A percentile compares a stretch with the other conserved stretches of the same genome.
Conservation (phyloP, 1,140 invertebrate species). For the Drosophila leontia region DNA sequence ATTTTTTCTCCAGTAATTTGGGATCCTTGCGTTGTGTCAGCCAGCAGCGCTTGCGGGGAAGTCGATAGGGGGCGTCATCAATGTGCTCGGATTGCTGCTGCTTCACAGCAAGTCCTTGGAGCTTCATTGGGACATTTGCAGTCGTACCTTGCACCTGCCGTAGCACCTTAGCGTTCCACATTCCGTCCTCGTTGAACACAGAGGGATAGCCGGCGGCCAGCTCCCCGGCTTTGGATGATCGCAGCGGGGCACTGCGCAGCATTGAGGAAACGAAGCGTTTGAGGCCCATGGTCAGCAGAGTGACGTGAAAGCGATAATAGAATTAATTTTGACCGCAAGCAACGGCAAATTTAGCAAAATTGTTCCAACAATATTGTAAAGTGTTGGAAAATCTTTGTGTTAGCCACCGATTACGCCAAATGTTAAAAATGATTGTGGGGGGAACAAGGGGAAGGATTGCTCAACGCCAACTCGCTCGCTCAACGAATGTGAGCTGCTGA, state of each 20-base stretch:
- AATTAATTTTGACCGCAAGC: conserved; percentile 9
- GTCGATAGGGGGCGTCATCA: neutral
- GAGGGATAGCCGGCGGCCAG: conserved; percentile 11
- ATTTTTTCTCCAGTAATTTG: neutral
- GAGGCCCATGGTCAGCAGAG: conserved; percentile 9
- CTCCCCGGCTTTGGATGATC: conserved; percentile 12
- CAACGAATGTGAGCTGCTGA: conserved; percentile 55
- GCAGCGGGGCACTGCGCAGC: conserved; percentile 6
- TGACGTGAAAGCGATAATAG: neutral
- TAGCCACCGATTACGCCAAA: neutral
- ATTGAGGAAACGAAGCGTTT: conserved; percentile 10
- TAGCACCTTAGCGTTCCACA: conserved; percentile 9
- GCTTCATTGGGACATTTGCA: neutral
- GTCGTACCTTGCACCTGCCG: neutral
- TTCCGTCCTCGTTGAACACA: conserved; percentile 24
- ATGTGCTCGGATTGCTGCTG: too few relatives aligned
- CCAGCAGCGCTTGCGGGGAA: conserved; percentile 38
- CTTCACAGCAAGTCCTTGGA: neutral
- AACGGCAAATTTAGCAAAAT: conserved; percentile 16
- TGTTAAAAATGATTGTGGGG: neutral
- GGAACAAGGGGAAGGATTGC: neutral
- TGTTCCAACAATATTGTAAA: neutral
- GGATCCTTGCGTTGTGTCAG: conserved; percentile 1
- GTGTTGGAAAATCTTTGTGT: neutral
- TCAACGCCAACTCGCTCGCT: conserved; percentile 9